Conservation (phyloP, 2,888 invertebrate genomes). For the Drosophila hamatofila region DNA sequence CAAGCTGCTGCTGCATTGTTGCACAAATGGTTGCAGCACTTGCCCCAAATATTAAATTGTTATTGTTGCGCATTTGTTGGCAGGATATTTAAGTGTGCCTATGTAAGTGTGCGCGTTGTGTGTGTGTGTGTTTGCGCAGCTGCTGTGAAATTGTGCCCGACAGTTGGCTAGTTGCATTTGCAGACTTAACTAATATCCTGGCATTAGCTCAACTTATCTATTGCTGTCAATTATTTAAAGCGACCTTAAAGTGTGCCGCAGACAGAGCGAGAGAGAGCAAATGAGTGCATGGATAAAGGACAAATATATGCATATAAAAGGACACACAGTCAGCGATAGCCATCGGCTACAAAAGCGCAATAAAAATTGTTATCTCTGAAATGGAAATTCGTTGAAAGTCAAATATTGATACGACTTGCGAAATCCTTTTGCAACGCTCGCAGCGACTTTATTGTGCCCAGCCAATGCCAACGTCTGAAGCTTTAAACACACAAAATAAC, state of each 20-base stretch:
- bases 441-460: conserved; percentile 24
- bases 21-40: conserved; percentile 60
- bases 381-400: conserved; percentile 44
- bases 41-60: conserved; percentile 69
- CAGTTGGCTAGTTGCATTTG: conserved; percentile 65
- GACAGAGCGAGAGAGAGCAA: neutral
- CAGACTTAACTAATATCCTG: conserved; percentile 71
- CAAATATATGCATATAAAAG: neutral
- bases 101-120: neutral
- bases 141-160: conserved; percentile 70
- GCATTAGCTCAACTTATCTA: conserved; percentile 50
- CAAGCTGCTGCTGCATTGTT: conserved; percentile 21
- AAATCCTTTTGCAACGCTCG: conserved; percentile 23
- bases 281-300: too few species aligned
- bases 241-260: conserved; percentile 12
- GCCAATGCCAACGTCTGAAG: conserved; percentile 43
- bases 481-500: conserved; percentile 54
- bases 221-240: conserved; percentile 46
- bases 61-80: conserved; percentile 76
- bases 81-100: conserved; percentile 26
- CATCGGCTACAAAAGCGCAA: conserved; percentile 16
- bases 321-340: neutral
- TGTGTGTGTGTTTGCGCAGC: conserved; percentile 58
- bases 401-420: conserved; percentile 21
- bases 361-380: conserved; percentile 23